phyloP scores from a whole-genome alignment of 2,888 invertebrate species.

The Hemaris fuciformis region DNA sequence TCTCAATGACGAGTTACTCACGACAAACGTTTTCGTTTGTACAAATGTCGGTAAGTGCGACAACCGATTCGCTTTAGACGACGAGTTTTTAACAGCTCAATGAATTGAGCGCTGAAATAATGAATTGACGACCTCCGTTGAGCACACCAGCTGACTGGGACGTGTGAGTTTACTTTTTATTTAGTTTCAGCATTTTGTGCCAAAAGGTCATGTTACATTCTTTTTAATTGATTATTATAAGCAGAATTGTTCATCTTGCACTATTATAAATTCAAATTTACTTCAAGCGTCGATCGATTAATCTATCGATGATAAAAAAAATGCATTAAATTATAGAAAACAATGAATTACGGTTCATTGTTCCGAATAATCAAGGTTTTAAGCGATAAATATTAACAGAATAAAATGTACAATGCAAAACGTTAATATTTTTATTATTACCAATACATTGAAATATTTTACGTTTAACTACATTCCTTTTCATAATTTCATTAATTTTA shows the following conservation, averaged over 20 bases:
- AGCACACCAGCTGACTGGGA: slow-evolving; percentile 5
- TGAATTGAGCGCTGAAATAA: background rate
- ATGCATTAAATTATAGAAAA: background rate
- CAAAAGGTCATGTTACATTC: too few species aligned
- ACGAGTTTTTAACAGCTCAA: background rate
- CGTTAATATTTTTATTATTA: background rate
- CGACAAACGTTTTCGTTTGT: background rate
- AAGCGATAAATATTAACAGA: background rate
- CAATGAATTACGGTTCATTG: background rate
- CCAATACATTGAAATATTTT: too few species aligned
- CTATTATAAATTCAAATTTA: background rate
- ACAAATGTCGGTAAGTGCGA: background rate
- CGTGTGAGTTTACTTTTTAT: too few species aligned
- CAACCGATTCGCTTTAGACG: background rate
- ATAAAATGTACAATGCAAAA: background rate
- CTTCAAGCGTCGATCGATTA: background rate
- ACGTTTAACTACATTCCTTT: background rate
- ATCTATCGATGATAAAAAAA: background rate
- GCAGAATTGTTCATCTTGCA: too few species aligned
- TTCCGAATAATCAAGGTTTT: background rate
- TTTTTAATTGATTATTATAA: too few species aligned
- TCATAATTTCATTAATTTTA: too few species aligned
- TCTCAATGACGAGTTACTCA: slow-evolving; percentile 7
- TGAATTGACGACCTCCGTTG: slow-evolving; percentile 24
- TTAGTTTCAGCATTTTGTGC: too few species aligned